These are phyloP conservation scores for Cebidichthys violaceus DNA, from an alignment of 2,113 vertebrate species.

Conservation along the genomic window DNA sequence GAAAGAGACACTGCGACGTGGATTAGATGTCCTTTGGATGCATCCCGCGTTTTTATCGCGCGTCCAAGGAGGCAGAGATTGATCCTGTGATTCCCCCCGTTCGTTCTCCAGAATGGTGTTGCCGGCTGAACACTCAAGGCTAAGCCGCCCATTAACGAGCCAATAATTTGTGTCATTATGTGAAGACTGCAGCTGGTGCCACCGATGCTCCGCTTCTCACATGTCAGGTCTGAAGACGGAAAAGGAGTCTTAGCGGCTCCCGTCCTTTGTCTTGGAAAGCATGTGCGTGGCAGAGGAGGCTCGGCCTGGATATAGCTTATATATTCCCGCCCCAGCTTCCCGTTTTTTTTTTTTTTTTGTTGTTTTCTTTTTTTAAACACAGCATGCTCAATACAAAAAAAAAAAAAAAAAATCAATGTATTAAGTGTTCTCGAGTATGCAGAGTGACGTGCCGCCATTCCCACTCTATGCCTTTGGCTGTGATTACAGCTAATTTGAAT, in stretches of 20 bases:
- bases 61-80: constrained; percentile 62
- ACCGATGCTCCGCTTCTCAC: constrained; percentile 64
- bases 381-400: constrained; percentile 64
- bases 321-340: constrained; percentile 60
- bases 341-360: background rate
- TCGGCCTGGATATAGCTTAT: constrained; percentile 63
- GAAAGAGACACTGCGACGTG: constrained; percentile 35
- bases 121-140: constrained; percentile 67
- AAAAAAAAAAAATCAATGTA: constrained; percentile 67
- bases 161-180: constrained; percentile 79
- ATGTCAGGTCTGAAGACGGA: constrained; percentile 68
- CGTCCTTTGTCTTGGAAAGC: constrained; percentile 66
- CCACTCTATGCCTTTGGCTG: constrained; percentile 75
- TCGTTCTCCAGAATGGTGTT: constrained; percentile 54
- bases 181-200: constrained; percentile 73
- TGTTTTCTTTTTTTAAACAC: constrained; percentile 51
- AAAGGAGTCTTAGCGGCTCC: constrained; percentile 56
- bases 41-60: constrained; percentile 63
- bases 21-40: constrained; percentile 67
- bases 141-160: constrained; percentile 75
- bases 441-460: constrained; percentile 74
- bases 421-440: constrained; percentile 76
- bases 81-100: constrained; percentile 51
- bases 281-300: constrained; percentile 56
- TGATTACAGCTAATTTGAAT: constrained; percentile 82